A percentile compares a stretch with the other conserved stretches of the same genome.
phyloP scores from a whole-genome alignment of 2,113 vertebrate genomes.

The Hepsetus odoe region DNA sequence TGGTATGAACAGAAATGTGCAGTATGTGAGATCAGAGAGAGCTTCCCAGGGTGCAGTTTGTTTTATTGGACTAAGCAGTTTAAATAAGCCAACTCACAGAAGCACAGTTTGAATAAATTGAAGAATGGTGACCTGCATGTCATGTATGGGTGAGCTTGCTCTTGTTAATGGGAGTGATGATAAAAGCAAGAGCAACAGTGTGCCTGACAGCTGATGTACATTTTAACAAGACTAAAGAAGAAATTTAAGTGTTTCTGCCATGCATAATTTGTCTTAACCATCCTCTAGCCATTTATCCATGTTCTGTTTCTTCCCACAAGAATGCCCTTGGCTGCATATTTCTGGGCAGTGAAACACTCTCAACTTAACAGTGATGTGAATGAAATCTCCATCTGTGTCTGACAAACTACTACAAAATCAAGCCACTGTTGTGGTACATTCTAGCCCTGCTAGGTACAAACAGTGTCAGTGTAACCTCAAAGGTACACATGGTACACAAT shows the following conservation, averaged over 20 bases:
- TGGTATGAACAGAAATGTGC: background rate
- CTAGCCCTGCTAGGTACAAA: too few relatives aligned
- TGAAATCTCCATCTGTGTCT: too few relatives aligned
- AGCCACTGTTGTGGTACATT: too few relatives aligned
- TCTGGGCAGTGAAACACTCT: background rate
- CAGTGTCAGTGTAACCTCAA: too few relatives aligned
- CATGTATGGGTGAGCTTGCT: background rate
- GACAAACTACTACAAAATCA: too few relatives aligned
- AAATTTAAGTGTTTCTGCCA: too few relatives aligned
- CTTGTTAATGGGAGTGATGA: background rate
- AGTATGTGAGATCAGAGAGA: background rate
- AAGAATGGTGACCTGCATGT: background rate
- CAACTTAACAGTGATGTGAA: background rate
- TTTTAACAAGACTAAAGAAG: too few relatives aligned
- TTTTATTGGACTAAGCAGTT: constrained; percentile 4
- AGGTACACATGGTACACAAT: too few relatives aligned
- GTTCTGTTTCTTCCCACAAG: background rate
- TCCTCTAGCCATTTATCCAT: background rate
- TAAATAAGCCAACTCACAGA: background rate
- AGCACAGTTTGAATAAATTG: background rate
- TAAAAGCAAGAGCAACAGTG: background rate
- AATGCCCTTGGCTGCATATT: background rate
- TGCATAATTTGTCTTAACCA: background rate
- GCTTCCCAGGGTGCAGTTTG: background rate
- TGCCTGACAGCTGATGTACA: background rate